These are phyloP conservation scores for Gastrophryne carolinensis DNA, from an alignment of 2,797 vertebrate species.

Conservation along the genomic window DNA sequence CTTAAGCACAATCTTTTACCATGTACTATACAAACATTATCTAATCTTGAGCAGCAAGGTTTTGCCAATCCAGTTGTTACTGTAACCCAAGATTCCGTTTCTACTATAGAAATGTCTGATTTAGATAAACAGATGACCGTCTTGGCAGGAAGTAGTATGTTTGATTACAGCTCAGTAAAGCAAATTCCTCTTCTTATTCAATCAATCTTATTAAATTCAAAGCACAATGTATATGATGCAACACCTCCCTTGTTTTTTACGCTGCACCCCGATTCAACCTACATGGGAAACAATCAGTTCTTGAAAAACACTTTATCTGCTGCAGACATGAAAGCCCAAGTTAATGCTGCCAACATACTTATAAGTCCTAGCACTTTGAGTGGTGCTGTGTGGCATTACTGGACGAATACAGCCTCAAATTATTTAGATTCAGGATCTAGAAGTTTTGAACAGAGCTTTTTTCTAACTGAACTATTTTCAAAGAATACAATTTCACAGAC, in stretches of 20 bases:
- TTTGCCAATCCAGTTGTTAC: not conserved
- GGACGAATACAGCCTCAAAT: not conserved
- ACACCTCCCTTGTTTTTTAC: conserved; percentile 13
- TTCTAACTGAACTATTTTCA: not conserved
- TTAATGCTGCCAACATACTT: not conserved
- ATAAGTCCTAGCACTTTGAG: conserved; percentile 10
- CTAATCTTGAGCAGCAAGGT: not conserved
- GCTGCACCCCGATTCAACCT: not conserved
- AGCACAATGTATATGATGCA: not conserved
- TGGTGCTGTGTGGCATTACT: not conserved
- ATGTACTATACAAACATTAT: conserved; percentile 26
- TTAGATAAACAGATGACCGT: not conserved
- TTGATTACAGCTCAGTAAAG: not conserved
- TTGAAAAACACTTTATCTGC: not conserved
- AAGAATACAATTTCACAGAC: not conserved
- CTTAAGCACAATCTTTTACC: not conserved
- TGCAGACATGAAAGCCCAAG: not conserved
- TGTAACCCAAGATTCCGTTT: not conserved
- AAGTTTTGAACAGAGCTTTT: not conserved
- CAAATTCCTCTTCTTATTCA: not conserved
- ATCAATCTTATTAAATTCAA: not conserved
- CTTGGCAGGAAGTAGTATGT: not conserved
- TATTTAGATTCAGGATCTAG: not conserved
- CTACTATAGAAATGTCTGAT: not conserved
- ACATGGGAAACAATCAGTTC: not conserved